Percentiles rank a stretch among this genome's conserved stretches.
phyloP scores from a whole-genome alignment of 1,140 invertebrate genomes.

The Trialeurodes vaporariorum region DNA sequence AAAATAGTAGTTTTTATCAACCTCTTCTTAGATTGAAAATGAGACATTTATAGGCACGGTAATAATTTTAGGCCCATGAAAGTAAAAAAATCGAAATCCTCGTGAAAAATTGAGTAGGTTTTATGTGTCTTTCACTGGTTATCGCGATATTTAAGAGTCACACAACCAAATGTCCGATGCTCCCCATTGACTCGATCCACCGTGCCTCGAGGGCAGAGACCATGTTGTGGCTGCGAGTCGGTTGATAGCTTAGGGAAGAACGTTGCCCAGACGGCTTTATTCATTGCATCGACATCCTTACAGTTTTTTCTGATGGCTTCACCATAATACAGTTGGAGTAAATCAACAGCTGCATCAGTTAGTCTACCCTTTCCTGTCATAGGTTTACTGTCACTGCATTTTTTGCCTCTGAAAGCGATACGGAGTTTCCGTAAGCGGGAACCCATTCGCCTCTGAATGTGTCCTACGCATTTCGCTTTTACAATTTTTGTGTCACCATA shows the following conservation, averaged over 20 bases:
- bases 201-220: slow-evolving; percentile 24
- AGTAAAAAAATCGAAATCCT: no score
- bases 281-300: slow-evolving; percentile 29
- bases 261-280: slow-evolving; percentile 28
- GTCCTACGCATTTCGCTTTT: slow-evolving; percentile 21
- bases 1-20: no score
- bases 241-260: slow-evolving; percentile 29
- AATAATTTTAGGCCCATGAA: no score
- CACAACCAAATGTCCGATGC: no score
- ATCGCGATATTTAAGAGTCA: no score
- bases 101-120: no score
- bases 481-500: slow-evolving; percentile 10
- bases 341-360: background rate
- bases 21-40: no score
- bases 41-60: no score
- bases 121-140: no score
- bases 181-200: no score
- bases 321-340: slow-evolving; percentile 17
- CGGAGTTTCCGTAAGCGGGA: slow-evolving; percentile 8
- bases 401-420: slow-evolving; percentile 11
- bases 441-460: slow-evolving; percentile 21
- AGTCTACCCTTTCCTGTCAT: slow-evolving; percentile 1
- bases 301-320: slow-evolving; percentile 28
- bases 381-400: slow-evolving; percentile 15
- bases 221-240: slow-evolving; percentile 25